Percentiles rank a stretch among this genome's conserved stretches.
These are phyloP conservation scores for Terrapene triunguis DNA, from an alignment of 2,113 vertebrate species.

Conservation along the genomic window DNA sequence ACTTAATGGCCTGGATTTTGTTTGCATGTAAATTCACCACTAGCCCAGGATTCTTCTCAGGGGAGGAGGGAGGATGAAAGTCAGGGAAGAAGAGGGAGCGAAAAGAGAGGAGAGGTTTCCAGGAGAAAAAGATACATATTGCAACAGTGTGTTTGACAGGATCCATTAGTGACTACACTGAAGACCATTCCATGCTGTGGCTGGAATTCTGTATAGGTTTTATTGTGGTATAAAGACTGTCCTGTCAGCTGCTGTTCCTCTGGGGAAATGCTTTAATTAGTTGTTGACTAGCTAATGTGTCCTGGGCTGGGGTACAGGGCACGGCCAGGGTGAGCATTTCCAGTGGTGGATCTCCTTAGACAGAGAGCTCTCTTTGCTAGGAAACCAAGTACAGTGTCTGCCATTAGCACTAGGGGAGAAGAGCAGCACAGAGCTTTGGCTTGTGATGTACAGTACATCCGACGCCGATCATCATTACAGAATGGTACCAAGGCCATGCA, in stretches of 20 bases:
- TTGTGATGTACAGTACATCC: not conserved
- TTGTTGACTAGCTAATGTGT: not conserved
- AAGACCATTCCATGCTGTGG: not conserved
- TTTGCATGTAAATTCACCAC: not conserved
- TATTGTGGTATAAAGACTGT: not conserved
- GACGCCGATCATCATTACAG: not conserved
- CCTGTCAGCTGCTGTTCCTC: not conserved
- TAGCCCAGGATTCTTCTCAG: not conserved
- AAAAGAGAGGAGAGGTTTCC: not conserved
- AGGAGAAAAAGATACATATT: not conserved
- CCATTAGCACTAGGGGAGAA: not conserved
- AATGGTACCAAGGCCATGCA: not conserved
- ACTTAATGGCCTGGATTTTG: not conserved
- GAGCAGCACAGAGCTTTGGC: not conserved
- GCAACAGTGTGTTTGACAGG: not conserved
- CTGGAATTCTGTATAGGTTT: not conserved
- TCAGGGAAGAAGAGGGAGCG: not conserved
- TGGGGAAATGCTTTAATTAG: not conserved
- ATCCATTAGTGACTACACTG: not conserved
- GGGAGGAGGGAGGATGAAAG: not conserved
- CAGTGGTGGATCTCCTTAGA: not conserved
- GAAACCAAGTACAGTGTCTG: not conserved
- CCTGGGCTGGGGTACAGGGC: not conserved
- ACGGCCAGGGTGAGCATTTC: not conserved
- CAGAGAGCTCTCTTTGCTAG: not conserved